Evolutionary conservation across 1,140 invertebrate species (phyloP), one percentile per base, ranked within the genome.

Genomic region (Solenopsis invicta): DNA sequence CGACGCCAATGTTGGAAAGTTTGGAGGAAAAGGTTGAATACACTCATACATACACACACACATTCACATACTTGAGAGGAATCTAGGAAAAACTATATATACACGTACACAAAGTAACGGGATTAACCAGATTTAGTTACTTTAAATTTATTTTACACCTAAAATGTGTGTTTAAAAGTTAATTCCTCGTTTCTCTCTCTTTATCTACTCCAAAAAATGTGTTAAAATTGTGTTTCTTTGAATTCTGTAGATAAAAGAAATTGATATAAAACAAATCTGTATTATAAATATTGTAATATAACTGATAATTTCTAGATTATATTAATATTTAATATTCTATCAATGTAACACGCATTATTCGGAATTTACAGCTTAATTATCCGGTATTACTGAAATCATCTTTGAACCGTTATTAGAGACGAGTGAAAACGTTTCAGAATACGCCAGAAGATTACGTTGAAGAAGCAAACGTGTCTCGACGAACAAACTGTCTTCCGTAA

Each of bases 401-500:
- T 29, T 81, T 21, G 21, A 29, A 59, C 8, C n/a, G 45, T 81
- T 21, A 16, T 21, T 56, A 34, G 34, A 56, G 34, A 81, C 50
- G 50, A 81, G 16, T 18, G n/a, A 18, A 81, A 41, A n/a, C 16
- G 16, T 45, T 81, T 81, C 37, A 48, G 37, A 56, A 81, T 48
- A 24, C 34, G 18, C 37, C 16, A 13, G 78, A 81, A 81, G 64
- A 71, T 81, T 81, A 71, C 66, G 50, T 71, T 81, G 78, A 56
- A 81, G 78, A 81, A 81, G 78, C 78, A 81, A 81, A 71, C 78
- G 66, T 81, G 78, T 81, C 78, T 56, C 37, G 21, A 59, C 78
- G 78, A 81, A 81, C 66, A 81, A 81, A 81, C 66, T 71, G 56
- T 81, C 50, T 71, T 50, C 78, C 78, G 78, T 81, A 81, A 81